These are phyloP conservation scores for Limenitis camilla DNA, from an alignment of 2,888 invertebrate species.

Conservation along the genomic window DNA sequence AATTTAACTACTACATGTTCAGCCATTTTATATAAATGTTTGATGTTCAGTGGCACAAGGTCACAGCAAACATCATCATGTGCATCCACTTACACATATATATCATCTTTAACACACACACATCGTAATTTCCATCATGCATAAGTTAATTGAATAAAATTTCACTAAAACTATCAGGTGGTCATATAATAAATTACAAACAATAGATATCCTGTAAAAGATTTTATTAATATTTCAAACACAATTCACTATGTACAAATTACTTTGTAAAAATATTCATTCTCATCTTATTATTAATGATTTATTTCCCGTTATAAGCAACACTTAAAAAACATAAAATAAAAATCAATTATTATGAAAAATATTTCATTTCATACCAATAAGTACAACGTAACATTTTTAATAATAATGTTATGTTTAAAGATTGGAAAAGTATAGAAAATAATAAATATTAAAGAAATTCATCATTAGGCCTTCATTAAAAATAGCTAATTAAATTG, in stretches of 20 bases:
- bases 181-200: slow-evolving; percentile 6
- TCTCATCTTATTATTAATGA: slow-evolving; percentile 71
- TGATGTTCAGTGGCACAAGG: no score
- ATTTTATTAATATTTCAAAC: slow-evolving; percentile 72
- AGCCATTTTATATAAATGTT: no score
- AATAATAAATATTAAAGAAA: background rate
- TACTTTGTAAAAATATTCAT: slow-evolving; percentile 74
- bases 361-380: slow-evolving; percentile 60
- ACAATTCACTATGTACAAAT: slow-evolving; percentile 73
- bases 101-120: no score
- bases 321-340: slow-evolving; percentile 63
- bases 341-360: slow-evolving; percentile 59
- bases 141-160: background rate
- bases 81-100: no score
- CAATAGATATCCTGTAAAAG: slow-evolving; percentile 53
- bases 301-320: slow-evolving; percentile 67
- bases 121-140: no score
- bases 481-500: no score
- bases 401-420: slow-evolving; percentile 23
- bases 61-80: no score
- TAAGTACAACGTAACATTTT: slow-evolving; percentile 54
- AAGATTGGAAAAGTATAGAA: slow-evolving; percentile 15
- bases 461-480: no score
- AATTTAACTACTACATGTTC: no score
- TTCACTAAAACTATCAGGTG: background rate